Evolutionary conservation across 2,797 vertebrate species (phyloP), one percentile per base, ranked within the genome.

Genomic region (Cirrhinus mrigala): DNA sequence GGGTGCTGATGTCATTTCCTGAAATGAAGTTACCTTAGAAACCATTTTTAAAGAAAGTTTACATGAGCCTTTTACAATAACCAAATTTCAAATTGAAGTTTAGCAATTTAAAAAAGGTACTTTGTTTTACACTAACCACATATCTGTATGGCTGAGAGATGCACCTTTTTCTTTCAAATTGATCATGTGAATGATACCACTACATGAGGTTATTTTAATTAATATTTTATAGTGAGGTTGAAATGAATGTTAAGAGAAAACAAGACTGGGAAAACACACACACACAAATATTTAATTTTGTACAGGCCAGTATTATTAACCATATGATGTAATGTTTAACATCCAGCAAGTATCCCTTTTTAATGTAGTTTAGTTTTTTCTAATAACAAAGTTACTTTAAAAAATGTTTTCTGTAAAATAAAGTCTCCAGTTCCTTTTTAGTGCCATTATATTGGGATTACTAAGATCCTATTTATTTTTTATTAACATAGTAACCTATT

Each of bases 1-100:
- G 46, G 9, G 37, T 29, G 22, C 11, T 84, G 82, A 78, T 78
- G 82, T 84, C 82, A 84, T 84, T 78, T 84, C 50, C 82, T 84
- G 74, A 68, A 66, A 18, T 79, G 6, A 16, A 79, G 40, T 46
- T 48, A 24, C 54, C 33, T 24, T 60, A 44, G 29, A 58, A 58
- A 24, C 1, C 29, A 44, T 56, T 56, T 11, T 29, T 54, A 75
- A 54, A 33, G 1, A 75, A 29, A 74, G 18, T 33, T n/a, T 16
- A 14, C 29, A 56, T 7, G 27, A 37, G 50, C 18, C 9, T 76
- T 76, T 75, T 33, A 44, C 6, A 44, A 6, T 44, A 44, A 44
- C 40, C 40, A 44, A 40, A 40, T 3, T 40, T 40, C 37, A 40
- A 40, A 40, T 40, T 54, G 16, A 54, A 56, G 52, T 20, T 20